Percentiles rank a stretch among this genome's conserved stretches.
phyloP scores from a whole-genome alignment of 2,888 invertebrate species.

The Ganaspis brasiliensis region DNA sequence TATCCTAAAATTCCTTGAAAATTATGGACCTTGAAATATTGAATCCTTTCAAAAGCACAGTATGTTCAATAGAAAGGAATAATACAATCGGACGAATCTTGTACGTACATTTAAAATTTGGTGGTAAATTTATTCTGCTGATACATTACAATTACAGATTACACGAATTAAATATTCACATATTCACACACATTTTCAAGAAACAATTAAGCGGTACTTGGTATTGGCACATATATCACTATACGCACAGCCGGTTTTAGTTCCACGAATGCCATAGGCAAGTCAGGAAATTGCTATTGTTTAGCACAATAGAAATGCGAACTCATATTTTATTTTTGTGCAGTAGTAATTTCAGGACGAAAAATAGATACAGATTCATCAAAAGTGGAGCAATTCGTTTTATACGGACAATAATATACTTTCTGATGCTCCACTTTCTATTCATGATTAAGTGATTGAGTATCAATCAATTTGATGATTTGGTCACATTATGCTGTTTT shows the following conservation, averaged over 20 bases:
- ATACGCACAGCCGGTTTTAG: conserved; percentile 3
- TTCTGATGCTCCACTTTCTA: too few relatives aligned
- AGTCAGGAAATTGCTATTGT: conserved; percentile 17
- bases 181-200: not conserved
- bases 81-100: too few relatives aligned
- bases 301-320: conserved; percentile 1
- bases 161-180: not conserved
- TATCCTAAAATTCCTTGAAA: not conserved
- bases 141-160: too few relatives aligned
- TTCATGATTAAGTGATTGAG: too few relatives aligned
- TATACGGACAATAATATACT: not conserved
- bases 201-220: conserved; percentile 18
- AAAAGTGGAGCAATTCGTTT: not conserved
- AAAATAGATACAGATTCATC: not conserved
- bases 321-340: conserved; percentile 9
- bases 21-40: not conserved
- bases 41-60: not conserved
- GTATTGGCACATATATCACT: not conserved
- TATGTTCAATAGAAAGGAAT: too few relatives aligned
- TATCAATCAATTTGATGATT: too few relatives aligned
- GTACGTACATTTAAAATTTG: too few relatives aligned
- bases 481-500: too few relatives aligned
- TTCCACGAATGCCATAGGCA: conserved; percentile 19
- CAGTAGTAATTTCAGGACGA: conserved; percentile 2
- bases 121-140: too few relatives aligned